These are phyloP conservation scores for Nomia melanderi DNA, from an alignment of 1,140 invertebrate genomes.

Conservation along the genomic window DNA sequence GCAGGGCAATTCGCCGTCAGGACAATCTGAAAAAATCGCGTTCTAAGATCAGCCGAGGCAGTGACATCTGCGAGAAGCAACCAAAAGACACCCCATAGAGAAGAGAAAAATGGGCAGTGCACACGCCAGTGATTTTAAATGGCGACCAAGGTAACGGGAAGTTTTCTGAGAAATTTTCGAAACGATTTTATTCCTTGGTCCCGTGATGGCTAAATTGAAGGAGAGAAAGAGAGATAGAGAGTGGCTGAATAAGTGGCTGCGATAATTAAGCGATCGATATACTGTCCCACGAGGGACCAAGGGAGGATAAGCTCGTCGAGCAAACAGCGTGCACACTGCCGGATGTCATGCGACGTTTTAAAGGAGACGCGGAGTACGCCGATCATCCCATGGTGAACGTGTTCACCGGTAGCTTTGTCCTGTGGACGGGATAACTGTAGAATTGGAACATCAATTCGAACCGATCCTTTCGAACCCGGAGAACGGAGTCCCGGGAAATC, in stretches of 20 bases:
- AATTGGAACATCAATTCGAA: constrained; percentile 15
- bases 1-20: constrained; percentile 82
- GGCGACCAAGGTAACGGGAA: not conserved
- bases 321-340: constrained; percentile 67
- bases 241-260: constrained; percentile 46
- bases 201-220: constrained; percentile 22
- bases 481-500: not conserved
- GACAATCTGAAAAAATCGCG: constrained; percentile 75
- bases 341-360: constrained; percentile 63
- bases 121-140: constrained; percentile 13
- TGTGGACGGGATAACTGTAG: no score
- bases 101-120: constrained; percentile 27
- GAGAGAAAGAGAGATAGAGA: not conserved
- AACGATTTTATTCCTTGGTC: constrained; percentile 8
- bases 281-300: constrained; percentile 39
- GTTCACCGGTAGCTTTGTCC: no score
- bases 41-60: constrained; percentile 5
- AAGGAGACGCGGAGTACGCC: constrained; percentile 14
- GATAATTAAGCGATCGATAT: constrained; percentile 60
- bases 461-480: no score
- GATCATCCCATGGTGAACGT: not conserved
- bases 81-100: not conserved
- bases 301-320: constrained; percentile 46
- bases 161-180: not conserved
- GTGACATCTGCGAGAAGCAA: not conserved